A percentile compares a stretch with the other conserved stretches of the same genome.
Evolutionary conservation across 2,888 invertebrate genomes (phyloP).

Genomic region (Hypselothyrea guttata): DNA sequence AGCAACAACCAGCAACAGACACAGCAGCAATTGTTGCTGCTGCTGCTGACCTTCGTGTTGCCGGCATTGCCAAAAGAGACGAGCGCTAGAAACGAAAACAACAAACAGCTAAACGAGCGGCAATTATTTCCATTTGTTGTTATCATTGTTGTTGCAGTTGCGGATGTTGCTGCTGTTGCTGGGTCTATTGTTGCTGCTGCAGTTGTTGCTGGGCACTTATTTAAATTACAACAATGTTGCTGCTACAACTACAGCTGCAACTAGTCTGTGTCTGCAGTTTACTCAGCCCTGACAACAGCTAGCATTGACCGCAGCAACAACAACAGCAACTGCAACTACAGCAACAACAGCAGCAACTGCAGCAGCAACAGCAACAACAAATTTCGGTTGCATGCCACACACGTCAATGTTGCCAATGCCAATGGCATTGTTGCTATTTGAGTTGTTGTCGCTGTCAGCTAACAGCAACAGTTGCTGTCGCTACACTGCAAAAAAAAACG

Average conservation of each 20-base stretch:
- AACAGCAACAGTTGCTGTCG: conserved; percentile 19
- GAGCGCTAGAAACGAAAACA: conserved; percentile 58
- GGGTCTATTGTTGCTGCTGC: conserved; percentile 19
- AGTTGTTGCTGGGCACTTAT: conserved; percentile 61
- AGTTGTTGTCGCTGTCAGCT: conserved; percentile 9
- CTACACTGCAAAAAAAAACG: not conserved
- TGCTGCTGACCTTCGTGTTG: conserved; percentile 61
- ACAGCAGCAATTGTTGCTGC: conserved; percentile 44
- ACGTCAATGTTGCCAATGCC: conserved; percentile 43
- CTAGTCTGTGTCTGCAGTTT: too few species aligned
- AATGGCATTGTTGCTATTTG: conserved; percentile 5
- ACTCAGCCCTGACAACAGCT: conserved; percentile 40
- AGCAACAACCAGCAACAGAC: conserved; percentile 12
- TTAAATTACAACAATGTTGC: conserved; percentile 62
- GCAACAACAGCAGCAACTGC: too few species aligned
- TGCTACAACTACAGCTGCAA: conserved; percentile 17
- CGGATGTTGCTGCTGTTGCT: conserved; percentile 5
- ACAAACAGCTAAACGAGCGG: conserved; percentile 46
- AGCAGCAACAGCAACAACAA: conserved; percentile 39
- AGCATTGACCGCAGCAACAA: conserved; percentile 29
- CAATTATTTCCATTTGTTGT: conserved; percentile 58
- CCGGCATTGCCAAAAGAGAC: conserved; percentile 55
- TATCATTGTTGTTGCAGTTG: conserved; percentile 26
- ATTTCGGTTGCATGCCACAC: conserved; percentile 70
- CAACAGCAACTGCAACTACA: too few species aligned